Evolutionary conservation across 30 jellyfish, hydroid and myxozoan genomes (phyloP).

Genomic region (Euphysa ruthae): DNA sequence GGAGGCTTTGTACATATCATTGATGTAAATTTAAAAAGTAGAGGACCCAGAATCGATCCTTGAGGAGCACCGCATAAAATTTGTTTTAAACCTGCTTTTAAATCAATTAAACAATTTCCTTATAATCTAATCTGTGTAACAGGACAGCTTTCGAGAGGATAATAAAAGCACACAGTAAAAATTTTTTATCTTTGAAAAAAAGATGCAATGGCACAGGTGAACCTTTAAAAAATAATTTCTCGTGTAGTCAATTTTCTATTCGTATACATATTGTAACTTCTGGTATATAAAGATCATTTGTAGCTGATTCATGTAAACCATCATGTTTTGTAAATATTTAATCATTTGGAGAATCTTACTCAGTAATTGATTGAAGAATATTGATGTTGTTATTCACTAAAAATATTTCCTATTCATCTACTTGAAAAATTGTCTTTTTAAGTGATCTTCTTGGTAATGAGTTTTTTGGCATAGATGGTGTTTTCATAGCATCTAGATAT

Average conservation of each 20-base stretch:
- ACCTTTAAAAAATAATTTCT: not conserved
- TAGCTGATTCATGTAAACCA: not conserved
- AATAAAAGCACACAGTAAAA: too few relatives aligned
- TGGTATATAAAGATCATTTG: not conserved
- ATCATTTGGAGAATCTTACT: not conserved
- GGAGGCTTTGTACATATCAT: too few relatives aligned
- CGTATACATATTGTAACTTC: not conserved
- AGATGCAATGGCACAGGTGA: not conserved
- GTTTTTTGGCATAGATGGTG: not conserved
- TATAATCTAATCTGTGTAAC: too few relatives aligned
- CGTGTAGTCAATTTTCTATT: not conserved
- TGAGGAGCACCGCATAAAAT: too few relatives aligned
- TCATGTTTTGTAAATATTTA: not conserved
- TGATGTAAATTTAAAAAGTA: too few relatives aligned
- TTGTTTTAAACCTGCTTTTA: too few relatives aligned
- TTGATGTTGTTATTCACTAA: not conserved
- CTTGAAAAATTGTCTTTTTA: not conserved
- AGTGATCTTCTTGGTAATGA: not conserved
- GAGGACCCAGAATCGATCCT: too few relatives aligned
- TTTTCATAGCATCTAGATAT: not conserved
- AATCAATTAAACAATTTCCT: too few relatives aligned
- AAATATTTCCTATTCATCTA: not conserved
- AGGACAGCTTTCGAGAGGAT: too few relatives aligned
- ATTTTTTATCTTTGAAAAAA: too few relatives aligned
- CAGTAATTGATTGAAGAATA: not conserved